These are phyloP conservation scores for Eriocheir sinensis DNA, from an alignment of 1,140 invertebrate species.

Conservation along the genomic window DNA sequence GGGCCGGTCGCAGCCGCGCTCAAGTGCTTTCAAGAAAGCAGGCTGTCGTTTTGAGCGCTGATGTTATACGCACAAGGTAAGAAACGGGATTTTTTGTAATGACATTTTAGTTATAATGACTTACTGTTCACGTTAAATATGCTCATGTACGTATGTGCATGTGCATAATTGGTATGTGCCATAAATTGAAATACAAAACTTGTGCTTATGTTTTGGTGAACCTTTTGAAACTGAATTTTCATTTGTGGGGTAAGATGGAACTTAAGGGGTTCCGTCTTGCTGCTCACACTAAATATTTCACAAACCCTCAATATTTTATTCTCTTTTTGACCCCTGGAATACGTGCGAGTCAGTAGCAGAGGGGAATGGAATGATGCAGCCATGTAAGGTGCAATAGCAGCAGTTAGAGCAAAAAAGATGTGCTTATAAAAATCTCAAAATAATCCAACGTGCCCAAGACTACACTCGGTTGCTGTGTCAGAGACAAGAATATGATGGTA, in stretches of 20 bases:
- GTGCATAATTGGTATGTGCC: not conserved
- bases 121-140: no score
- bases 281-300: no score
- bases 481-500: slow-evolving; percentile 10
- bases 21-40: not conserved
- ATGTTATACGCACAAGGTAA: not conserved
- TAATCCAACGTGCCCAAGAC: not conserved
- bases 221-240: no score
- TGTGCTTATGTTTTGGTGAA: no score
- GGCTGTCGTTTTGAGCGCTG: not conserved
- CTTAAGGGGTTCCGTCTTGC: no score
- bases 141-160: no score
- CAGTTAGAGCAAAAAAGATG: not conserved
- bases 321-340: not conserved
- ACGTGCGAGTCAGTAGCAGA: no score
- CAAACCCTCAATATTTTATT: no score
- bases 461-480: no score
- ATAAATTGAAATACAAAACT: no score
- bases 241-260: no score
- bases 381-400: not conserved
- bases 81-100: slow-evolving; percentile 14
- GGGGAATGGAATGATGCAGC: not conserved
- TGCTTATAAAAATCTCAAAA: not conserved
- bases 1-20: no score
- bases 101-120: not conserved